phyloP scores from a whole-genome alignment of 2,797 vertebrate genomes.

The Cacajao melanocephalus region DNA sequence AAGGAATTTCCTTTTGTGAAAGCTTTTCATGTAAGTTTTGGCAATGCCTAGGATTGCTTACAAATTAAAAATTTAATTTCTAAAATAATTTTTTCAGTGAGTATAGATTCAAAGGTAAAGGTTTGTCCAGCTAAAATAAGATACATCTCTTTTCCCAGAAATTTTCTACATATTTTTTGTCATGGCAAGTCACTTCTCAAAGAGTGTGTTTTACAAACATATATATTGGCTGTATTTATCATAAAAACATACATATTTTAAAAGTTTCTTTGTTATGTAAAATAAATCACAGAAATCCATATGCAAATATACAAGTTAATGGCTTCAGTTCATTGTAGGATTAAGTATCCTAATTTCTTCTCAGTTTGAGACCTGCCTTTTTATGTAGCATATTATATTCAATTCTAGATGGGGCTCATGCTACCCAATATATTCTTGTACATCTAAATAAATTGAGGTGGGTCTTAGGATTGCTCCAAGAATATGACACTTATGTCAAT shows the following conservation, averaged over 20 bases:
- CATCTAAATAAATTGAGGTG: not conserved
- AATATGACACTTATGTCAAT: not conserved
- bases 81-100: not conserved
- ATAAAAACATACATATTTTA: not conserved
- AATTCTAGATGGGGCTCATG: not conserved
- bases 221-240: not conserved
- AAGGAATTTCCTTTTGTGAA: not conserved
- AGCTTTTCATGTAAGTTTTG: not conserved
- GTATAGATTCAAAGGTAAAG: not conserved
- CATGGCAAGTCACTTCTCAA: not conserved
- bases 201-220: not conserved
- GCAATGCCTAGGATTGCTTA: not conserved
- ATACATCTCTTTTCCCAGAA: not conserved
- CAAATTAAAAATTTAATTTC: not conserved
- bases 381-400: not conserved
- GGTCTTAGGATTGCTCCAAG: not conserved
- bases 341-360: not conserved
- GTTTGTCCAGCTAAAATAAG: conserved; percentile 13
- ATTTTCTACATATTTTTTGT: not conserved
- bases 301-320: not conserved
- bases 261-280: not conserved
- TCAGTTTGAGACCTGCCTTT: not conserved
- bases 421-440: not conserved
- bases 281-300: not conserved
- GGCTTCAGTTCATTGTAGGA: not conserved